A percentile compares a stretch with the other conserved stretches of the same genome.
Evolutionary conservation across 1,140 invertebrate genomes (phyloP).

Genomic region (Cherax destructor): DNA sequence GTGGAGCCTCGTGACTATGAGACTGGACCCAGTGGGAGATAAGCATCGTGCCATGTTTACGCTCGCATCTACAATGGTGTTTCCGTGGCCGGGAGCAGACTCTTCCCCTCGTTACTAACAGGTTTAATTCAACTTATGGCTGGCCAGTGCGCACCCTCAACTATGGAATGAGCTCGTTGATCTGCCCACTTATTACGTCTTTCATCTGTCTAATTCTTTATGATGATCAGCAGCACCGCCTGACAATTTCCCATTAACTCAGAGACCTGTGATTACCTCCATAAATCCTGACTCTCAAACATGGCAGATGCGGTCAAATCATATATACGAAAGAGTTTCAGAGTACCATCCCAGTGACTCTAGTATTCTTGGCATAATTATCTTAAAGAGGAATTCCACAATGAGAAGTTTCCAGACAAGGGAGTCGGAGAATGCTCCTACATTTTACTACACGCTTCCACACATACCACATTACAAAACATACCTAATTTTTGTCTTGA

Average conservation of each 20-base stretch:
- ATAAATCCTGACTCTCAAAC: not conserved
- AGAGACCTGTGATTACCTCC: not conserved
- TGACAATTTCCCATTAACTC: not conserved
- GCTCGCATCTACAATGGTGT: constrained; percentile 8
- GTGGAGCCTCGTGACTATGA: constrained; percentile 22
- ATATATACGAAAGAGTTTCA: not conserved
- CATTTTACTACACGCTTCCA: too few species aligned
- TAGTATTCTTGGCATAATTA: not conserved
- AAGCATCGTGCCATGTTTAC: constrained; percentile 45
- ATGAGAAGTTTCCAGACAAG: not conserved
- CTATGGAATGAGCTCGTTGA: not conserved
- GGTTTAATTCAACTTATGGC: not conserved
- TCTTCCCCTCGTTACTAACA: not conserved
- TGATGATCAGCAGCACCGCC: not conserved
- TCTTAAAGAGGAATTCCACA: not conserved
- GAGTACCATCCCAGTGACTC: not conserved
- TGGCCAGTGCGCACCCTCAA: not conserved
- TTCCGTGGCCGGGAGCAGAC: not conserved
- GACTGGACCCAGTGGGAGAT: not conserved
- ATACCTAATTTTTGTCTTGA: too few species aligned
- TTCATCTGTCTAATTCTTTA: not conserved
- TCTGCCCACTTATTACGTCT: not conserved
- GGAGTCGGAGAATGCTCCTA: too few species aligned
- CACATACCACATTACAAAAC: too few species aligned
- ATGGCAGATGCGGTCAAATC: not conserved